Evolutionary conservation across 1,140 invertebrate genomes (phyloP).

Genomic region (Brachionus sp.): DNA sequence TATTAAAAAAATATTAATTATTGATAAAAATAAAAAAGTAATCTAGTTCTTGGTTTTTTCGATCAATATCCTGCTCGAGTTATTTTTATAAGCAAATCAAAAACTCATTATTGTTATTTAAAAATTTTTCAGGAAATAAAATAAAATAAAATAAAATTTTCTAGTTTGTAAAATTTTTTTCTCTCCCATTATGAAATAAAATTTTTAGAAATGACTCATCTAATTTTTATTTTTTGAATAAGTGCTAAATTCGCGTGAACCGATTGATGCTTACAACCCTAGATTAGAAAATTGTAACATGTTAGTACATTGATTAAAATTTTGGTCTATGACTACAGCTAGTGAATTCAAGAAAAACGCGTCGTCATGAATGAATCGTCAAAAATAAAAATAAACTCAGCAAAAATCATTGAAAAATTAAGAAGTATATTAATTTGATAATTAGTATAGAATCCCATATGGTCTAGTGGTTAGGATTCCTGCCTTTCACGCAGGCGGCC

Average conservation of each 20-base stretch:
- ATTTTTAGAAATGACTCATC: neutral
- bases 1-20: too few relatives aligned
- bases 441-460: too few relatives aligned
- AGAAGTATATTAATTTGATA: too few relatives aligned
- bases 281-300: neutral
- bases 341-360: neutral
- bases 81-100: too few relatives aligned
- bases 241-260: neutral
- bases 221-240: neutral
- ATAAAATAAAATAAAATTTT: too few relatives aligned
- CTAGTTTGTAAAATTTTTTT: neutral
- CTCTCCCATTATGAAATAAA: neutral
- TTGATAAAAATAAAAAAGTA: too few relatives aligned
- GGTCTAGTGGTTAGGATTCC: too few relatives aligned
- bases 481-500: too few relatives aligned
- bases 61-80: too few relatives aligned
- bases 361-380: neutral
- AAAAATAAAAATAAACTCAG: neutral
- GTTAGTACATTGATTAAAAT: neutral
- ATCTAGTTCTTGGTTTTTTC: too few relatives aligned
- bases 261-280: neutral
- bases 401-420: neutral
- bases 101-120: too few relatives aligned
- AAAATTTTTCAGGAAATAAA: too few relatives aligned
- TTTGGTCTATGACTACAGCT: neutral